phyloP scores from a whole-genome alignment of 2,113 vertebrate species.

The Albula glossodonta region DNA sequence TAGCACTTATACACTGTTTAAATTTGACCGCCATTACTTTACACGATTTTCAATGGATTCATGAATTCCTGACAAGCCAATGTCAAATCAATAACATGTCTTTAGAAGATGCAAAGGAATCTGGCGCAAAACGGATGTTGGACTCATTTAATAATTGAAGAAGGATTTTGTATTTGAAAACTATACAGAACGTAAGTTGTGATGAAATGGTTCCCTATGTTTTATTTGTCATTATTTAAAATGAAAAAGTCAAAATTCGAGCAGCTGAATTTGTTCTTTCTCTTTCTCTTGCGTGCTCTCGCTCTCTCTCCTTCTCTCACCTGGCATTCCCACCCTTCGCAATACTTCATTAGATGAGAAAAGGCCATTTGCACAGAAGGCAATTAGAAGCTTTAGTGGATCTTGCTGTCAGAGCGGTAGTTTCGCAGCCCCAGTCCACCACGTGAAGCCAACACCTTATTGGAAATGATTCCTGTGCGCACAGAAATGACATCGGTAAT shows the following conservation, averaged over 20 bases:
- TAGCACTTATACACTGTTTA: neutral
- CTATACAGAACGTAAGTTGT: neutral
- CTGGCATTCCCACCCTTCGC: neutral
- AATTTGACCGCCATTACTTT: too few species aligned
- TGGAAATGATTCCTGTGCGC: conserved; percentile 83
- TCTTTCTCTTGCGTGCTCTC: neutral
- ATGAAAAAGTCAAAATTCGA: neutral
- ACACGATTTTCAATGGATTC: too few species aligned
- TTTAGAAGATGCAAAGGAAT: too few species aligned
- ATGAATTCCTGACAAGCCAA: too few species aligned
- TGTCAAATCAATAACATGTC: too few species aligned
- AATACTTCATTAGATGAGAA: conserved; percentile 73
- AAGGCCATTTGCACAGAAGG: conserved; percentile 95
- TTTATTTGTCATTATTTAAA: neutral
- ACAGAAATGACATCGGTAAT: conserved; percentile 86
- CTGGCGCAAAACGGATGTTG: too few species aligned
- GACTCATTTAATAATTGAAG: too few species aligned
- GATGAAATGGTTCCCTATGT: neutral
- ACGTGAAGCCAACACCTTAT: conserved; percentile 93
- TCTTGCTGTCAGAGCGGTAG: conserved; percentile 93
- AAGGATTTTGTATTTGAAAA: too few species aligned
- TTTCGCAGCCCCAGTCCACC: conserved; percentile 91
- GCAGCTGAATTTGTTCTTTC: neutral
- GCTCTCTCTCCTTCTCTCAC: neutral
- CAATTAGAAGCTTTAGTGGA: conserved; percentile 99